Percentiles rank a stretch among this genome's conserved stretches.
Conservation (phyloP, 2,113 vertebrate species). For the Sula dactylatra region DNA sequence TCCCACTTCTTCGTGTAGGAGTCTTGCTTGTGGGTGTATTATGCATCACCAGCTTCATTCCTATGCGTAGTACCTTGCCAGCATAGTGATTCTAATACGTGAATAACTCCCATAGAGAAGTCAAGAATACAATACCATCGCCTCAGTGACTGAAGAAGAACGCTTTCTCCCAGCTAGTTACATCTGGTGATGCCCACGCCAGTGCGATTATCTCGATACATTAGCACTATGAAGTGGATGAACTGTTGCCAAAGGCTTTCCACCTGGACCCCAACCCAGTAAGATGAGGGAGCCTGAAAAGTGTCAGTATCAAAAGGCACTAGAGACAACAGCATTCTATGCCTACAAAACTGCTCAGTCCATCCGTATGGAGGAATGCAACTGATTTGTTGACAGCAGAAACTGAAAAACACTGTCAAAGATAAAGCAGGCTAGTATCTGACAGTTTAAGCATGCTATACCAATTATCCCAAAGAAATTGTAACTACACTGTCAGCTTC, state of each 20-base stretch:
- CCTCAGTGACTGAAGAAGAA: neutral
- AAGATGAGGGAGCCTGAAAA: neutral
- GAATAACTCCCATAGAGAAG: neutral
- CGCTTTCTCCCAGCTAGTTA: no score
- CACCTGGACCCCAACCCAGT: neutral
- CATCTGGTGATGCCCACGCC: neutral
- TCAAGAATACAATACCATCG: rapidly evolving
- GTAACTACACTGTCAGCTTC: neutral
- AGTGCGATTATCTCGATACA: rapidly evolving
- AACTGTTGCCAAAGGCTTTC: neutral
- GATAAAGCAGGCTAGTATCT: neutral
- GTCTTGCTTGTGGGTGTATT: neutral
- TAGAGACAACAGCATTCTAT: neutral
- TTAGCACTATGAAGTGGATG: neutral
- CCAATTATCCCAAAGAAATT: neutral
- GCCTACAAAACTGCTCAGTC: neutral
- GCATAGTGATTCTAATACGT: rapidly evolving
- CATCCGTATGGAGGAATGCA: neutral
- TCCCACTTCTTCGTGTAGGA: neutral
- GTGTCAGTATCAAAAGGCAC: neutral
- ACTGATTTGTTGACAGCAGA: neutral
- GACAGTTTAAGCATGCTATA: neutral
- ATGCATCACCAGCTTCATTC: neutral
- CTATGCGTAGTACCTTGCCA: rapidly evolving
- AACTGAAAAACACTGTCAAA: neutral